Evolutionary conservation across 2,888 invertebrate genomes (phyloP).

Genomic region (Octodonta nipae): DNA sequence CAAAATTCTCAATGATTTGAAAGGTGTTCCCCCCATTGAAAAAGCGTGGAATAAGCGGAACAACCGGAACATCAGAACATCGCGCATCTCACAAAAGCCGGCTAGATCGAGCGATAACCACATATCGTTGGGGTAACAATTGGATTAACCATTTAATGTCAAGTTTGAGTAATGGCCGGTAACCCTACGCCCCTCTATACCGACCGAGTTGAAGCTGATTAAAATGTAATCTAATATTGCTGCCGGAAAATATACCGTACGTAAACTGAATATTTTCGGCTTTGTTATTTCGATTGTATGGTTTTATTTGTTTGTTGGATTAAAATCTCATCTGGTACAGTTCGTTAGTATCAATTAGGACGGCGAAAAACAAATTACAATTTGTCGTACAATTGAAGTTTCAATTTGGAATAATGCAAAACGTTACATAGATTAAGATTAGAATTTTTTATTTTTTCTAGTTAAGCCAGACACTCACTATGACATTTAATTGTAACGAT

Average conservation of each 20-base stretch:
- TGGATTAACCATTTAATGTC: slow-evolving; percentile 39
- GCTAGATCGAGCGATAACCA: slow-evolving; percentile 31
- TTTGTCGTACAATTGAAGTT: no score
- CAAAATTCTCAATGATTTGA: no score
- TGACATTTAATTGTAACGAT: no score
- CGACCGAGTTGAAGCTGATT: slow-evolving; percentile 33
- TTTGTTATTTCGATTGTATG: slow-evolving; percentile 26
- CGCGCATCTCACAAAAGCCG: no score
- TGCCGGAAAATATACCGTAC: slow-evolving; percentile 33
- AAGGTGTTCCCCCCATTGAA: no score
- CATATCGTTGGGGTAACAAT: slow-evolving; percentile 37
- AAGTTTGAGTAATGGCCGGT: slow-evolving; percentile 39
- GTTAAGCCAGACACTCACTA: no score
- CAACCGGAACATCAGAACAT: no score
- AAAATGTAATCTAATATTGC: slow-evolving; percentile 41
- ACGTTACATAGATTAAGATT: no score
- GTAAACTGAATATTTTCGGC: slow-evolving; percentile 28
- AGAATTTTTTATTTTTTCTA: no score
- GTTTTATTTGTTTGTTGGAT: slow-evolving; percentile 26
- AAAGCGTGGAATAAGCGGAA: no score
- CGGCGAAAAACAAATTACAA: slow-evolving; percentile 1
- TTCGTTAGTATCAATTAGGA: slow-evolving; percentile 21
- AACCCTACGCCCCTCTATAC: slow-evolving; percentile 30
- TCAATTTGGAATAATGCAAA: no score
- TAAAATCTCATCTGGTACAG: slow-evolving; percentile 28